A percentile compares a stretch with the other conserved stretches of the same genome.
These are phyloP conservation scores for Microplitis manilae DNA, from an alignment of 2,888 invertebrate genomes.

Conservation along the genomic window DNA sequence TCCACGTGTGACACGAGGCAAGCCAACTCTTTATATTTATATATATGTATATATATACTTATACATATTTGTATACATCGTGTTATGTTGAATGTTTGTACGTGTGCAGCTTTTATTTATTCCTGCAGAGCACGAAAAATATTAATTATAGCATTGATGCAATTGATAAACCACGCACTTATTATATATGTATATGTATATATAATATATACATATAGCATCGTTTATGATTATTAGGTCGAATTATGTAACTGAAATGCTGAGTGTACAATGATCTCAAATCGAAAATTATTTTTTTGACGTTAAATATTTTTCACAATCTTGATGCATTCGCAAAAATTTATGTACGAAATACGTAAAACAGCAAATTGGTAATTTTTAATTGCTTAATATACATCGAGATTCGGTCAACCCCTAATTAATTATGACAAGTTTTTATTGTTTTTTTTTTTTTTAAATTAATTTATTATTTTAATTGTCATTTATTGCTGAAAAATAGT, in stretches of 20 bases:
- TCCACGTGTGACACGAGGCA: slow-evolving; percentile 1
- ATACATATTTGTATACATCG: not conserved
- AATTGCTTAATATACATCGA: no score
- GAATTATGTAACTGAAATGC: not conserved
- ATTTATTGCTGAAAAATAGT: not conserved
- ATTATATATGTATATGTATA: not conserved
- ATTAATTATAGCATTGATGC: slow-evolving; percentile 1
- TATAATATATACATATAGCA: not conserved
- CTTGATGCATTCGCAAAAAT: not conserved
- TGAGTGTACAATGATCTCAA: not conserved
- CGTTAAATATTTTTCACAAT: not conserved
- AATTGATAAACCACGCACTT: not conserved
- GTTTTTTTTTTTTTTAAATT: not conserved
- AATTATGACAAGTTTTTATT: no score
- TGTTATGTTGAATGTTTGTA: not conserved
- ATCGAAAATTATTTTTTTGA: not conserved
- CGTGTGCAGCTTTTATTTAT: not conserved
- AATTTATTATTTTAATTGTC: not conserved
- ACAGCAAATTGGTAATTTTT: not conserved
- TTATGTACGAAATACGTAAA: not conserved
- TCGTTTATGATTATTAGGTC: slow-evolving; percentile 1
- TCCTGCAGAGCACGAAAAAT: not conserved
- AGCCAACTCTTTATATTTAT: not conserved
- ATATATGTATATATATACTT: not conserved
- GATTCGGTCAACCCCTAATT: no score